Evolutionary conservation across 1,140 invertebrate species (phyloP).

Genomic region (Drosophila albomicans): DNA sequence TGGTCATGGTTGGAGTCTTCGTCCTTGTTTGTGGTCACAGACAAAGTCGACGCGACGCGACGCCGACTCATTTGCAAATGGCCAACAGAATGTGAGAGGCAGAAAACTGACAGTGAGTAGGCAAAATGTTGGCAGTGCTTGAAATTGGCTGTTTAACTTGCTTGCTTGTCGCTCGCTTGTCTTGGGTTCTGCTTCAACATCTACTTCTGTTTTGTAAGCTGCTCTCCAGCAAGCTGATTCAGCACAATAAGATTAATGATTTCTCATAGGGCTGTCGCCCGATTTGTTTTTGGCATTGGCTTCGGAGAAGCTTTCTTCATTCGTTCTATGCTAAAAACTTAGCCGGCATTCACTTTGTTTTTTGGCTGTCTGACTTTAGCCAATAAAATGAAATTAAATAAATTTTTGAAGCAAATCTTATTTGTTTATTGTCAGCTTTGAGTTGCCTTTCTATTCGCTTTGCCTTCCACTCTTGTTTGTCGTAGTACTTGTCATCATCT

Average conservation of each 20-base stretch:
- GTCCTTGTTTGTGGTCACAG: neutral
- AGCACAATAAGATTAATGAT: conserved; percentile 82
- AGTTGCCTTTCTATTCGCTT: no score
- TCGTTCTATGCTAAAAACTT: conserved; percentile 10
- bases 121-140: conserved; percentile 49
- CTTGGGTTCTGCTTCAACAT: neutral
- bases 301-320: neutral
- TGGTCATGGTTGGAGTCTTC: neutral
- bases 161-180: conserved; percentile 33
- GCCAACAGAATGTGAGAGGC: conserved; percentile 47
- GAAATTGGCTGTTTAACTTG: conserved; percentile 62
- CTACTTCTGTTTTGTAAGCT: conserved; percentile 32
- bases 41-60: conserved; percentile 27
- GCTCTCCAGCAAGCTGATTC: conserved; percentile 66
- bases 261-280: conserved; percentile 45
- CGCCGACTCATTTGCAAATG: conserved; percentile 76
- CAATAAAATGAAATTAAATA: conserved; percentile 81
- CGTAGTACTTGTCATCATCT: conserved; percentile 18
- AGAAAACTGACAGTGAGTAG: conserved; percentile 61
- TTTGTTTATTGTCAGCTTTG: conserved; percentile 78
- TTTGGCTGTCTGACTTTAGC: conserved; percentile 62
- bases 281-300: conserved; percentile 12
- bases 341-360: conserved; percentile 22
- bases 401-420: conserved; percentile 81
- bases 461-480: conserved; percentile 1